Evolutionary conservation across 1,140 invertebrate genomes (phyloP).

Genomic region (Brachionus koreanus): DNA sequence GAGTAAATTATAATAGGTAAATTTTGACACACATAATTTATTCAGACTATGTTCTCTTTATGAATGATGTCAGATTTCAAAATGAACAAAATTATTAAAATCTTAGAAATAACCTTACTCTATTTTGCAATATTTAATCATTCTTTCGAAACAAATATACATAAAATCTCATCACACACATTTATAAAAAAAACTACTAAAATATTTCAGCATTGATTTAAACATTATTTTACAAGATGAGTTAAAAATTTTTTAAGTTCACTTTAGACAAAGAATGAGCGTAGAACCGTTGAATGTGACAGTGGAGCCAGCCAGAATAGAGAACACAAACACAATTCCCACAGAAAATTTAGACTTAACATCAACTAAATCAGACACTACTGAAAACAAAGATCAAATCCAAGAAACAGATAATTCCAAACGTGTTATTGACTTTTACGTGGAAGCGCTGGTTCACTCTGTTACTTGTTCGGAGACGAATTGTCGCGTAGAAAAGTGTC

Average conservation of each 20-base stretch:
- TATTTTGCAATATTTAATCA: slow-evolving; percentile 42
- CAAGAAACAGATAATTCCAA: slow-evolving; percentile 6
- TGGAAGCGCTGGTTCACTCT: slow-evolving; percentile 17
- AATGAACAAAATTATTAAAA: neutral
- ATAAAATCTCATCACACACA: neutral
- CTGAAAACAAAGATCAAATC: neutral
- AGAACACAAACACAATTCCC: neutral
- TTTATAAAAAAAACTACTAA: neutral
- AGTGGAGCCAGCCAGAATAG: neutral
- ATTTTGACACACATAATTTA: slow-evolving; percentile 8
- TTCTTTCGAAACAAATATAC: neutral
- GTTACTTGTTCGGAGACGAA: slow-evolving; percentile 5
- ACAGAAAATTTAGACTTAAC: neutral
- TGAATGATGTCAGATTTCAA: slow-evolving; percentile 41
- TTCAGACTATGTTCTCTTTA: neutral
- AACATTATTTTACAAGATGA: neutral
- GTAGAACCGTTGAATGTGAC: neutral
- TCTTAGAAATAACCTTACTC: neutral
- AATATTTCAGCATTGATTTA: neutral
- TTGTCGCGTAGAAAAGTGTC: neutral
- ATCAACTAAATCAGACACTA: neutral
- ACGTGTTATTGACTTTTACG: neutral
- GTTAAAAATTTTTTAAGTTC: neutral
- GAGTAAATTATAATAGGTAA: neutral
- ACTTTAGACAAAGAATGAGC: neutral